Base-by-base conservation (phyloP, 2,888 invertebrate genomes). In the Drosophila ezoana region DNA sequence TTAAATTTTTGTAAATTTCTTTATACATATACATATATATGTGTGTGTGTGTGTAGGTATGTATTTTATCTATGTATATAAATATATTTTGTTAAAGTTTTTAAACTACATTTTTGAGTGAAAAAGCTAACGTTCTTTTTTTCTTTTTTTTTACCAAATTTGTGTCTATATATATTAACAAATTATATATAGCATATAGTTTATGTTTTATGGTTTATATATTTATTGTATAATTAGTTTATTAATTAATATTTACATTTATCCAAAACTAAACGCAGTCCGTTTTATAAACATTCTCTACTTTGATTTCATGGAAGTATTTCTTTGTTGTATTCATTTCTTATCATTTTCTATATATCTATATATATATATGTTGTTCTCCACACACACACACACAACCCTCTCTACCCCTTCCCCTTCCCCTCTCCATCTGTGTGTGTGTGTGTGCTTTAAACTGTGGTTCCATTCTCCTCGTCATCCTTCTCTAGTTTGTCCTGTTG, bases 241-340 rank as follows among this genome's bases (percentile, higher is more conserved):
- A n/a, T n/a, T n/a, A n/a, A n/a, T n/a, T n/a, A n/a, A n/a, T 70
- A 74, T 74, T 62, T 77, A 69, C 73, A 76, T 40, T 63, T 47
- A 38, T 70, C 43, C 49, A 57, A 57, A 49, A 59, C 67, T 73
- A 68, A 76, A 57, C 73, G 81, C 81, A 79, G 79, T 81, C 81
- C 81, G 82, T 81, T 81, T 81, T 79, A 77, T 65, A 82, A 83
- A 86, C n/a, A n/a, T n/a, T n/a, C 76, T 63, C 62, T 66, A 74
- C 64, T 79, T 86, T 81, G 79, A 81, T 83, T 80, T 64, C 59
- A 60, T 80, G 83, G 81, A 85, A 85, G 85, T 81, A 72, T 68
- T 77, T 58, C 57, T 66, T 52, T 74, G 54, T 54, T 54, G 43
- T 43, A 4, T 69, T 67, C 43, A n/a, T n/a, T 43, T 65, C 45